Percentiles rank a stretch among this genome's conserved stretches.
Conservation (phyloP, 2,113 vertebrate species). For the Drymodes brunneopygia region DNA sequence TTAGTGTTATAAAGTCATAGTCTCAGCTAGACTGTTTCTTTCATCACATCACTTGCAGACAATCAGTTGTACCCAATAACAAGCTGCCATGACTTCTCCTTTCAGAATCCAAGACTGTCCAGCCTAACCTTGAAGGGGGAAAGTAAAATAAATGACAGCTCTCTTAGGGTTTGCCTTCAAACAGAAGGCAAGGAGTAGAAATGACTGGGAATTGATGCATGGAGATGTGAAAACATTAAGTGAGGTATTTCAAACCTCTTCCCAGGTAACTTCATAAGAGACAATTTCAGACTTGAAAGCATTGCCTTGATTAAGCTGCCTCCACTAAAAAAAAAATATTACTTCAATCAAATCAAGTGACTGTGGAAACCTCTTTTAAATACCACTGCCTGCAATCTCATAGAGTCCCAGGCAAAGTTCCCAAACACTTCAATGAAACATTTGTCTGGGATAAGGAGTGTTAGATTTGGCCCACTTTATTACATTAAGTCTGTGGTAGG, state of each 20-base stretch:
- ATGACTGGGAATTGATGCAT: background rate
- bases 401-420: constrained; percentile 11
- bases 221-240: background rate
- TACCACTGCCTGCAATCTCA: constrained; percentile 29
- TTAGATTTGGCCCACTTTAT: constrained; percentile 57
- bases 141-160: background rate
- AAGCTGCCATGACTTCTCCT: background rate
- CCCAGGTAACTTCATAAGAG: background rate
- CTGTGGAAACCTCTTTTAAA: constrained; percentile 43
- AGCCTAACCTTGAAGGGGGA: background rate
- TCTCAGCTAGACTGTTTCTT: background rate
- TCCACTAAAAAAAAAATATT: background rate
- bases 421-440: constrained; percentile 53
- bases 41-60: background rate
- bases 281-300: background rate
- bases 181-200: background rate
- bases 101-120: background rate
- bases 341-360: constrained; percentile 28
- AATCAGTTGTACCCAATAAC: background rate
- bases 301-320: background rate
- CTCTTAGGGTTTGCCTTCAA: background rate
- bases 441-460: constrained; percentile 59
- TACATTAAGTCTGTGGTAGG: constrained; percentile 62
- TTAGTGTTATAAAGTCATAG: background rate
- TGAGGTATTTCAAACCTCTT: background rate